phyloP scores from a whole-genome alignment of 2,113 vertebrate species.

The Empidonax traillii region DNA sequence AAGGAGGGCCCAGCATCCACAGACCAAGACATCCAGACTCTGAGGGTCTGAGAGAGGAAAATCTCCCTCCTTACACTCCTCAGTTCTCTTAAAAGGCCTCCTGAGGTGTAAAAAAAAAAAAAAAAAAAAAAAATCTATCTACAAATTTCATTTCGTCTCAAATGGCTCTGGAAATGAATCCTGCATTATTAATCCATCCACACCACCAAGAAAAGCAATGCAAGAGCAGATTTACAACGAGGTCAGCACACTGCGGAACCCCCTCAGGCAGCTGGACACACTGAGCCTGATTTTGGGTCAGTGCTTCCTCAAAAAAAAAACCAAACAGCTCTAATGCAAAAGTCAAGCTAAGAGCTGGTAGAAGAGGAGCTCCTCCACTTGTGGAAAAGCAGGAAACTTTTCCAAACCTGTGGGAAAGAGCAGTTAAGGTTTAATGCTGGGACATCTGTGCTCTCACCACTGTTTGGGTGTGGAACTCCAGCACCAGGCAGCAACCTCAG shows the following conservation, averaged over 20 bases:
- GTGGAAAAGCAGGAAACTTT: background rate
- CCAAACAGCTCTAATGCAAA: background rate
- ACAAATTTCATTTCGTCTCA: background rate
- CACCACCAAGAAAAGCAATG: background rate
- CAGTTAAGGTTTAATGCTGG: background rate
- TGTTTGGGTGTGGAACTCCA: background rate
- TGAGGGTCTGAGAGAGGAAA: background rate
- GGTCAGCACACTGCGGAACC: rapidly evolving
- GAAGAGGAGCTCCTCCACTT: background rate
- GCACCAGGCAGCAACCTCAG: constrained; percentile 36
- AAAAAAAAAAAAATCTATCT: background rate
- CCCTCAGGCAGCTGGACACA: background rate
- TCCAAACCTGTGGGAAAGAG: background rate
- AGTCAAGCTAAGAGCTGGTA: background rate
- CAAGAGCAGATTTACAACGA: background rate
- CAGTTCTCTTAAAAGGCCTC: background rate
- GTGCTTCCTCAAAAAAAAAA: background rate
- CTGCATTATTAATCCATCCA: background rate
- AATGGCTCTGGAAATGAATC: background rate
- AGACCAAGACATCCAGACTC: background rate
- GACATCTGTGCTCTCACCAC: background rate
- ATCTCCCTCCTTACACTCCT: background rate
- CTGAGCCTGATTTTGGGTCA: background rate
- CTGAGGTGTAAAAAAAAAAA: background rate
- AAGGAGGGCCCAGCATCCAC: background rate